phyloP scores from a whole-genome alignment of 2,113 vertebrate genomes.

The Dipodomys merriami region DNA sequence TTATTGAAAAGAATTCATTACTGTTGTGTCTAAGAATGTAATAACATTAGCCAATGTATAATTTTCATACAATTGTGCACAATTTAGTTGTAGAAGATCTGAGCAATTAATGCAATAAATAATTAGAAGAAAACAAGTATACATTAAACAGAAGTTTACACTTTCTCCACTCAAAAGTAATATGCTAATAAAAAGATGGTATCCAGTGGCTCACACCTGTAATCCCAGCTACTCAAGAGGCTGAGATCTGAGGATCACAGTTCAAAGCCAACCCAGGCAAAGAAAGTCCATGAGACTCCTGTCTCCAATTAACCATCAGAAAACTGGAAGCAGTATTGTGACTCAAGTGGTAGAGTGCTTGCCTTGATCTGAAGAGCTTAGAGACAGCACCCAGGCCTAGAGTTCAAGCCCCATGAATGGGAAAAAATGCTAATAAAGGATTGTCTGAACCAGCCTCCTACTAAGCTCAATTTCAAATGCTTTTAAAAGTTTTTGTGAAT shows the following conservation, averaged over 20 bases:
- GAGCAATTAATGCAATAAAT: slow-evolving; percentile 56
- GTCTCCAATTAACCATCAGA: too few species aligned
- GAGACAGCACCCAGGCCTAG: too few species aligned
- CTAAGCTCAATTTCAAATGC: slow-evolving; percentile 34
- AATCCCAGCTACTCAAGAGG: too few species aligned
- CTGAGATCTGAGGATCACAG: too few species aligned
- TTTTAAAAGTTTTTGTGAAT: slow-evolving; percentile 67
- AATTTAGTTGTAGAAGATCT: slow-evolving; percentile 60
- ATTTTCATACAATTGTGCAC: slow-evolving; percentile 42
- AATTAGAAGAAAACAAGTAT: slow-evolving; percentile 59
- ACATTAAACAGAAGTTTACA: slow-evolving; percentile 61
- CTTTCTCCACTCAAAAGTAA: slow-evolving; percentile 52
- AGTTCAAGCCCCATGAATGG: too few species aligned
- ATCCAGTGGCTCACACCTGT: too few species aligned
- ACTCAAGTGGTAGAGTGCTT: too few species aligned
- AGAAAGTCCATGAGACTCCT: too few species aligned
- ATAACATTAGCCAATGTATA: slow-evolving; percentile 36
- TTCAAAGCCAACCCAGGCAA: too few species aligned
- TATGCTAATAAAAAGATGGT: neutral
- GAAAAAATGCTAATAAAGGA: neutral
- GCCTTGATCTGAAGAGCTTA: too few species aligned
- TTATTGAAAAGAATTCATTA: slow-evolving; percentile 48
- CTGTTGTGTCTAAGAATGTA: slow-evolving; percentile 40
- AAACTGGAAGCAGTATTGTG: too few species aligned
- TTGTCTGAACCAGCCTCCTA: slow-evolving; percentile 55